Conservation (phyloP, 2,888 invertebrate species). For the Chymomyza procnemis region DNA sequence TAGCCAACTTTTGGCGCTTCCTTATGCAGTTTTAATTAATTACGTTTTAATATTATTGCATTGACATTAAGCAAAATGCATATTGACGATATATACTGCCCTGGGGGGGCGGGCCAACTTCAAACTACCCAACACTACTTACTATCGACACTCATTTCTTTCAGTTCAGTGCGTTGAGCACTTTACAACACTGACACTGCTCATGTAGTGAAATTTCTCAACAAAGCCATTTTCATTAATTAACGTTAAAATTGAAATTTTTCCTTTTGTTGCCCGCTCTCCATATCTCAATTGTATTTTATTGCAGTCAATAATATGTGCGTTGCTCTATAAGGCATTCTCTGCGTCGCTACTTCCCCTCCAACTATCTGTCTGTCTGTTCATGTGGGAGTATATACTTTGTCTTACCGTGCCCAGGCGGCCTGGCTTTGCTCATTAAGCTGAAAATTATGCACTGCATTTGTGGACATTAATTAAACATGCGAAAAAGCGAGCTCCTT, state of each 20-base stretch:
- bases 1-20: not conserved
- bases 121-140: slow-evolving; percentile 18
- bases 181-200: slow-evolving; percentile 53
- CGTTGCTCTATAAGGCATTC: not conserved
- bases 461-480: slow-evolving; percentile 33
- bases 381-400: not conserved
- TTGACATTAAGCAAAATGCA: slow-evolving; percentile 64
- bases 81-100: slow-evolving; percentile 33
- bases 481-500: slow-evolving; percentile 13
- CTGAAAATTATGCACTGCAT: slow-evolving; percentile 32
- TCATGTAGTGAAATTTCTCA: slow-evolving; percentile 12
- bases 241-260: slow-evolving; percentile 48
- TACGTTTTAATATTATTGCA: slow-evolving; percentile 72
- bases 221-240: slow-evolving; percentile 52
- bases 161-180: not conserved
- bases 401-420: slow-evolving; percentile 20
- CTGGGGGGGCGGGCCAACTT: not conserved
- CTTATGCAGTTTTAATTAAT: slow-evolving; percentile 67
- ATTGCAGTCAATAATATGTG: slow-evolving; percentile 38
- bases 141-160: not conserved
- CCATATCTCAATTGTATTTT: slow-evolving; percentile 49
- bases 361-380: slow-evolving; percentile 2
- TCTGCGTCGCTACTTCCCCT: not conserved
- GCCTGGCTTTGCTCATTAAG: slow-evolving; percentile 54
- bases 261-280: slow-evolving; percentile 36